A percentile compares a stretch with the other conserved stretches of the same genome.
These are phyloP conservation scores for Oreonectes daqikongensis DNA, from an alignment of 2,797 vertebrate genomes.

Conservation along the genomic window DNA sequence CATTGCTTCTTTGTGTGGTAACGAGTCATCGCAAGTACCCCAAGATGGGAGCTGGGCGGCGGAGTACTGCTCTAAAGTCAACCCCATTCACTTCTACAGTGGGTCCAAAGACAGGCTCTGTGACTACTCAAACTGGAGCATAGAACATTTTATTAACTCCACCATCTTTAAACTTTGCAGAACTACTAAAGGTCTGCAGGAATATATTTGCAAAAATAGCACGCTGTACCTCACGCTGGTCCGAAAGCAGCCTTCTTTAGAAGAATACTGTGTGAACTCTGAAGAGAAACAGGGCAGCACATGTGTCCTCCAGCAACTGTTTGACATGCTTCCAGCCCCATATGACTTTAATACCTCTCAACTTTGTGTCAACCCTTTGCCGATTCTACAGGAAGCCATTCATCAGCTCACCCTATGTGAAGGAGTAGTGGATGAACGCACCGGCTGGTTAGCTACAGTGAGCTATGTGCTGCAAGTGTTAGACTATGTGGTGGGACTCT, in stretches of 20 bases:
- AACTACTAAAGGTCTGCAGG: slow-evolving; percentile 71
- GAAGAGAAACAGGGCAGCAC: slow-evolving; percentile 68
- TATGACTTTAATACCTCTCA: slow-evolving; percentile 80
- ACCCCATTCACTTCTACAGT: slow-evolving; percentile 61
- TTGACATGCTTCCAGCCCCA: slow-evolving; percentile 80
- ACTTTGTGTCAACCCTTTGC: slow-evolving; percentile 80
- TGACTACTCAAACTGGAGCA: slow-evolving; percentile 73
- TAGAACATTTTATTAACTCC: slow-evolving; percentile 69
- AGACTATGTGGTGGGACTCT: slow-evolving; percentile 83
- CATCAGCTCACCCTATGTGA: slow-evolving; percentile 81
- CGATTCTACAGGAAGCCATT: slow-evolving; percentile 78
- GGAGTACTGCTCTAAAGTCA: slow-evolving; percentile 72
- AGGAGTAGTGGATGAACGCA: slow-evolving; percentile 73
- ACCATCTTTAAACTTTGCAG: slow-evolving; percentile 74
- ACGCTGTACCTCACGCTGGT: slow-evolving; percentile 75
- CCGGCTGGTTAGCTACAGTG: slow-evolving; percentile 75
- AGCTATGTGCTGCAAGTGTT: slow-evolving; percentile 84
- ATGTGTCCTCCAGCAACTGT: slow-evolving; percentile 84
- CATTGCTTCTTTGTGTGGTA: slow-evolving; percentile 75
- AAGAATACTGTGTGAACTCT: slow-evolving; percentile 72
- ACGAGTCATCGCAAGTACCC: slow-evolving; percentile 62
- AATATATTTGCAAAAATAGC: slow-evolving; percentile 80
- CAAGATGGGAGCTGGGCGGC: slow-evolving; percentile 75
- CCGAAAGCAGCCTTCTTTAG: slow-evolving; percentile 67
- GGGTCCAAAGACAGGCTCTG: slow-evolving; percentile 66